These are phyloP conservation scores for Lysandra bellargus DNA, from an alignment of 2,888 invertebrate species.

Conservation along the genomic window DNA sequence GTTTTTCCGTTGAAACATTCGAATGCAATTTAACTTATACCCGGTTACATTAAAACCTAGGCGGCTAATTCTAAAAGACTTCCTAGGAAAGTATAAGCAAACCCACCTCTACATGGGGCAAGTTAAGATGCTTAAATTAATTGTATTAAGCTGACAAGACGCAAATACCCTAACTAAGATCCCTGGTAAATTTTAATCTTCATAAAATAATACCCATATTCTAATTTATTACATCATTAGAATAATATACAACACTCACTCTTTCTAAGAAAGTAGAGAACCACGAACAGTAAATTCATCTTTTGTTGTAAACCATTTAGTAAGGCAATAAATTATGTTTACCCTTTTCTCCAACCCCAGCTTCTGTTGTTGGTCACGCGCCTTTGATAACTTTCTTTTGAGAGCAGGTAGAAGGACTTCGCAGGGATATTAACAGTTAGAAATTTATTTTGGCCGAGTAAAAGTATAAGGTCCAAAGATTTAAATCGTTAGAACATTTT, in stretches of 20 bases:
- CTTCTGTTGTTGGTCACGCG: constrained; percentile 31
- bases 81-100: not conserved
- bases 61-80: not conserved
- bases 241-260: constrained; percentile 1
- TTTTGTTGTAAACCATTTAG: constrained; percentile 30
- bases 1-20: no score
- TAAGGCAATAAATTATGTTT: constrained; percentile 10
- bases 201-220: constrained; percentile 6
- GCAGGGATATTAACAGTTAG: constrained; percentile 1
- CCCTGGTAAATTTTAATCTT: not conserved
- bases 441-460: constrained; percentile 3
- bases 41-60: not conserved
- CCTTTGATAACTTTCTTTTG: constrained; percentile 26
- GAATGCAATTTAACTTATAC: no score
- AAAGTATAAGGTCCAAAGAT: not conserved
- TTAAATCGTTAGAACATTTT: not conserved
- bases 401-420: constrained; percentile 8
- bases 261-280: constrained; percentile 24
- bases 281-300: constrained; percentile 18
- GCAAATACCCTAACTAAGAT: not conserved
- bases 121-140: not conserved
- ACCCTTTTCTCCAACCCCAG: constrained; percentile 19
- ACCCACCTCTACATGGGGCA: not conserved
- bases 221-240: constrained; percentile 20
- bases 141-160: constrained; percentile 2